Evolutionary conservation across 2,888 invertebrate genomes (phyloP), one percentile per base, ranked within the genome.

Genomic region (Pammene aurita): DNA sequence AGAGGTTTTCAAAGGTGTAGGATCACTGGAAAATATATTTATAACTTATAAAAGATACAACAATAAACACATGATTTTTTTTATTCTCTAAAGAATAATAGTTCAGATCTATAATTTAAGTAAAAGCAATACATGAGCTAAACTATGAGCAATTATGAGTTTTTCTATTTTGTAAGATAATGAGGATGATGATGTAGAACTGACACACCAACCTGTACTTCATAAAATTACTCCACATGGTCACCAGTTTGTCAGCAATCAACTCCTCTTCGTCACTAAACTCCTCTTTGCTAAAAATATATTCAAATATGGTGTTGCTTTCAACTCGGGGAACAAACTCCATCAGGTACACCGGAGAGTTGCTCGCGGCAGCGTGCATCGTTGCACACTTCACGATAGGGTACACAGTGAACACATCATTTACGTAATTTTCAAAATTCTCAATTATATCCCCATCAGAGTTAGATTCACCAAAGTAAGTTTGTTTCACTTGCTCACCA

Each of bases 121-220:
- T n/a, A n/a, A n/a, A n/a, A n/a, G n/a, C n/a, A n/a, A n/a, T n/a
- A n/a, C n/a, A n/a, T n/a, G n/a, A n/a, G n/a, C n/a, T n/a, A n/a
- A n/a, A n/a, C n/a, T n/a, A n/a, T n/a, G n/a, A n/a, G n/a, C n/a
- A n/a, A n/a, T n/a, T n/a, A n/a, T n/a, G n/a, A n/a, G n/a, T n/a
- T n/a, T n/a, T n/a, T n/a, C n/a, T n/a, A n/a, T n/a, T n/a, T n/a
- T n/a, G n/a, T n/a, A n/a, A n/a, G n/a, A n/a, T n/a, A n/a, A n/a
- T n/a, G n/a, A n/a, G n/a, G n/a, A 9, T 38, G 9, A 9, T 38
- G 38, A 38, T 38, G 38, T 38, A 9, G 6, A 38, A 69, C 80
- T 83, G 78, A 91, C n/a, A n/a, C n/a, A n/a, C n/a, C n/a, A n/a
- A n/a, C 92, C 91, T 86, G 13, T 87, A 72, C 72, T 78, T 84